Evolutionary conservation across 2,888 invertebrate genomes (phyloP), one percentile per base, ranked within the genome.

Genomic region (Hyposoter dolosus): DNA sequence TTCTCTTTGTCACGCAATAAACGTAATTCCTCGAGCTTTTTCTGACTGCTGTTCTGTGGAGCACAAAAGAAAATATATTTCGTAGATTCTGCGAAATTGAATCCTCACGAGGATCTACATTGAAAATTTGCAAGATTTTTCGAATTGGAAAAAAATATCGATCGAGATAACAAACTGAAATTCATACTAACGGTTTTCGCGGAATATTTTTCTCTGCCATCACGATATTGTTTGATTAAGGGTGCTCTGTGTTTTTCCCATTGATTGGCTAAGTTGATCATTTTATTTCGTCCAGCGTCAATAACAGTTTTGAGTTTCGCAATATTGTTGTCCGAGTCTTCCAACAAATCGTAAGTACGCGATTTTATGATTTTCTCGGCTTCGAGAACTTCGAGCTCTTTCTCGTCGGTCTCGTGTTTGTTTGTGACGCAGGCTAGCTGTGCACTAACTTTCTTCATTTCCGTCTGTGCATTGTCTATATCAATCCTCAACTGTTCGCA

Each of bases 191-290:
- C 95, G 89, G 95, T 94, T 91, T 94, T 94, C 53, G 93, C 93
- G 3, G 94, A 94, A 91, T 94, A 92, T 50, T 93, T 93, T 80
- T 93, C 92, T 85, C 91, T 92, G 76, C 92, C 92, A 72, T 92
- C 95, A 69, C 95, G 93, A 90, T 96, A 96, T 89, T 96, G 95
- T 88, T 96, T 95, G 40, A 96, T 94, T 17, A 97, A 93, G 0
- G 97, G 97, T 43, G 95, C 95, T 88, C 97, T 95, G 90, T 97
- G 96, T 75, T 96, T 95, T 90, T 97, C 96, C 97, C 97, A 98
- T 90, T 97, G 97, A 82, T 95, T 95, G 5, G 96, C 96, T 74
- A 97, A 93, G 80, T 95, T 95, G 40, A 96, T 94, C 50, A 97
- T 94, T 90, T 96, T 95, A 90, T 96, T 96, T 72, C 95, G 95